Base-by-base conservation (phyloP, 1,140 invertebrate species). In the Diorhabda sublineata region DNA sequence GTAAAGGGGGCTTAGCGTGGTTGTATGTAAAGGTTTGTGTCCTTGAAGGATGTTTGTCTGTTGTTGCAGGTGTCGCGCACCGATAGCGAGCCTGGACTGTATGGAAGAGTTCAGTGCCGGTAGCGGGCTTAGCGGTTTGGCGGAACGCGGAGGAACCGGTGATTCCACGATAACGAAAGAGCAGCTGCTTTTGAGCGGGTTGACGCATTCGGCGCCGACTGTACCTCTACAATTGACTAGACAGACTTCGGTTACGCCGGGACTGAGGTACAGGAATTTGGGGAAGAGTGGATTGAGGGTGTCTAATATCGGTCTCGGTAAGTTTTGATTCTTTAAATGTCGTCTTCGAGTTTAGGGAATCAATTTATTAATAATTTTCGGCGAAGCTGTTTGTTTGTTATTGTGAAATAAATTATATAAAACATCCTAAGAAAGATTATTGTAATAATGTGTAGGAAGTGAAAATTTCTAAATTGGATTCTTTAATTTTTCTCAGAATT, bases 231-330 rank as follows among this genome's bases (percentile, higher is more conserved):
- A 75, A 81, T 81, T 75, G 73, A 81, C 72, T 75, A 81, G 76
- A 81, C 84, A 74, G 83, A 85, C 89, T 69, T 82, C 86, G 73
- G 79, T 90, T 76, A 89, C 88, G 70, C 91, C 91, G 64, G 93
- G 93, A 52, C 86, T 95, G 74, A 87, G 92, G 11, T 94, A 94
- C 83, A 89, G 94, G 81, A 97, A 97, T 83, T 86, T 97, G 70
- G 95, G 95, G 64, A 97, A 97, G 83, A 95, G 93, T 77, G 95
- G 95, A 64, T 86, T 97, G 69, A 86, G 94, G 73, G 93, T 97
- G 64, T 96, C 94, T 71, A 96, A 94, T 80, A 90, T 97, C 76
- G 95, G 93, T 70, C 85, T 97, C 77, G 90, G 90, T 89, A 85
- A 84, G 85, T 82, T 26, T 26, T 26, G 26, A 26, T 26, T 26